Evolutionary conservation across 1,140 invertebrate species (phyloP).

Genomic region (Oryzaephilus surinamensis): DNA sequence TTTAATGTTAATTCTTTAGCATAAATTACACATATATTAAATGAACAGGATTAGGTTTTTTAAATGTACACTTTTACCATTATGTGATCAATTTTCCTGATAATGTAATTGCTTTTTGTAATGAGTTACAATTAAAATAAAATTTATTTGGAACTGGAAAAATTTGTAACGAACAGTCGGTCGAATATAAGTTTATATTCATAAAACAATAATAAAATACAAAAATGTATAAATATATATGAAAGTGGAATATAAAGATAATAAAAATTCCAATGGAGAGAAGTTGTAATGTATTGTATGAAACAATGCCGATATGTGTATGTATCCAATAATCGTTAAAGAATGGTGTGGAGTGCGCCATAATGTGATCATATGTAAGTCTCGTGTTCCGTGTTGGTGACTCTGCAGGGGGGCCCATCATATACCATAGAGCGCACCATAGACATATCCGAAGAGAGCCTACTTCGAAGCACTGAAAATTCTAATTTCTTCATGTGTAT

Average conservation of each 20-base stretch:
- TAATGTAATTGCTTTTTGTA: no score
- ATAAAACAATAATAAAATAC: slow-evolving; percentile 11
- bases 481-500: no score
- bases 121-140: no score
- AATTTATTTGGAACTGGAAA: not conserved
- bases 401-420: slow-evolving; percentile 13
- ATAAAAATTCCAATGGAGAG: slow-evolving; percentile 17
- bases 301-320: slow-evolving; percentile 16
- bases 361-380: slow-evolving; percentile 20
- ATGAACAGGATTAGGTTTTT: no score
- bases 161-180: not conserved
- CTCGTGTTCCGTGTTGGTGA: slow-evolving; percentile 18
- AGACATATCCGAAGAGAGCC: slow-evolving; percentile 5
- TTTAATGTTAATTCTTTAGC: no score
- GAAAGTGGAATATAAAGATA: slow-evolving; percentile 12
- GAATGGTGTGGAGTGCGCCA: slow-evolving; percentile 15
- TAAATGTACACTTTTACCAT: no score
- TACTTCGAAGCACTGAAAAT: not conserved
- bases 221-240: not conserved
- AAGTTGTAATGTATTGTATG: slow-evolving; percentile 8
- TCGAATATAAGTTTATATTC: not conserved
- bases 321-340: slow-evolving; percentile 18
- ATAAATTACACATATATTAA: no score
- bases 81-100: no score
- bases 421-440: no score